These are phyloP conservation scores for Dendrolimus pini DNA, from an alignment of 2,888 invertebrate species.

Conservation along the genomic window DNA sequence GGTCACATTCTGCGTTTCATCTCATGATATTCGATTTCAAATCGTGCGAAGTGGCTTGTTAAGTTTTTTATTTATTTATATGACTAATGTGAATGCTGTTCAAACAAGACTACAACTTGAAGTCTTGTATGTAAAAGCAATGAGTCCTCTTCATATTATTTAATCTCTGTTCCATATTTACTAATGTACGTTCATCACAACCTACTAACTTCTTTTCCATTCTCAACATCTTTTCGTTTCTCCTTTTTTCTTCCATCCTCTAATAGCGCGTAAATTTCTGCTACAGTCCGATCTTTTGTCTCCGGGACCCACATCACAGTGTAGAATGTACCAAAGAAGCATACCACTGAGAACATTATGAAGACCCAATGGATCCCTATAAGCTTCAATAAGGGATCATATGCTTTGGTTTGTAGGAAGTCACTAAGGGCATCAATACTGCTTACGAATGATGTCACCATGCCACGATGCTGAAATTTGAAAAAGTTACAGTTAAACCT, in stretches of 20 bases:
- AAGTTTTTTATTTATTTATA: no score
- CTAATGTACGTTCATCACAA: constrained; percentile 28
- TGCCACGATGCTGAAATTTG: constrained; percentile 58
- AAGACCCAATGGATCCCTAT: constrained; percentile 70
- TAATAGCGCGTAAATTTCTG: constrained; percentile 59
- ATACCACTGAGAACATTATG: constrained; percentile 60
- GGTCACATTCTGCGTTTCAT: no score
- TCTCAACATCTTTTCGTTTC: constrained; percentile 53
- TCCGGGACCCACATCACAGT: constrained; percentile 66
- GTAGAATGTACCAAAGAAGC: constrained; percentile 61
- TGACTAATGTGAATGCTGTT: no score
- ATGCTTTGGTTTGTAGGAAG: constrained; percentile 65
- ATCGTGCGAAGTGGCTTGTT: no score
- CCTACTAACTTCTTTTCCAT: constrained; percentile 49
- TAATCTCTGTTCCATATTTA: no score
- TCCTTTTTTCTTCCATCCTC: constrained; percentile 52
- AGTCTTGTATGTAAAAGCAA: no score
- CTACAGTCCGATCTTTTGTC: constrained; percentile 58
- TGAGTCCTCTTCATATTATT: no score
- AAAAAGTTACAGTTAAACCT: neutral
- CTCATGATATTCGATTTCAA: no score
- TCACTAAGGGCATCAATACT: constrained; percentile 61
- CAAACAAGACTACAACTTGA: no score
- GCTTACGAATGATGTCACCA: constrained; percentile 64
- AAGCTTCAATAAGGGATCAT: constrained; percentile 60